phyloP scores from a whole-genome alignment of 1,140 invertebrate species.

The Drosophila kohkoa region DNA sequence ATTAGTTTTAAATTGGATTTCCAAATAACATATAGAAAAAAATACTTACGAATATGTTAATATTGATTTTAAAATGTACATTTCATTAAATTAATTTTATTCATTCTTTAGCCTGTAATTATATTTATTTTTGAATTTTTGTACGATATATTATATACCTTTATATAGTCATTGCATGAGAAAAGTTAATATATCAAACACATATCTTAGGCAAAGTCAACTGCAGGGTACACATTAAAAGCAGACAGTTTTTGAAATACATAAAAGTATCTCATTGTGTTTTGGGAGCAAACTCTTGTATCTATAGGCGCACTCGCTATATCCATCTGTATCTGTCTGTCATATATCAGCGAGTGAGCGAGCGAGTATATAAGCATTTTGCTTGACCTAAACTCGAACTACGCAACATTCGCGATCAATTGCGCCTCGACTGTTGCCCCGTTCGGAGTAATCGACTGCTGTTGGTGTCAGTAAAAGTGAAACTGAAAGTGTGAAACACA shows the following conservation, averaged over 20 bases:
- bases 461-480: constrained; percentile 36
- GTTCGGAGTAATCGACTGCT: constrained; percentile 27
- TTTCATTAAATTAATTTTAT: no score
- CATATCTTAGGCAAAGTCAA: not conserved
- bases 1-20: no score
- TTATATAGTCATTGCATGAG: not conserved
- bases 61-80: no score
- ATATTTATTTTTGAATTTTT: no score
- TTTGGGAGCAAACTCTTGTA: constrained; percentile 35
- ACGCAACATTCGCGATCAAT: constrained; percentile 65
- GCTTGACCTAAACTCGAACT: constrained; percentile 54
- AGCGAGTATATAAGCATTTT: constrained; percentile 37
- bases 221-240: constrained; percentile 15
- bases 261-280: constrained; percentile 45
- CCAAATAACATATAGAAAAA: no score
- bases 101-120: no score
- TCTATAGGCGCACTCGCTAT: constrained; percentile 33
- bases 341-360: constrained; percentile 26
- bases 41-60: no score
- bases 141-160: no score
- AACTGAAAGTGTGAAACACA: constrained; percentile 6
- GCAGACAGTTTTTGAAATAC: constrained; percentile 35
- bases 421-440: constrained; percentile 56
- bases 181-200: not conserved
- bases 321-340: constrained; percentile 64